Evolutionary conservation across 2,888 invertebrate species (phyloP), one percentile per base, ranked within the genome.

Genomic region (Achlya flavicornis): DNA sequence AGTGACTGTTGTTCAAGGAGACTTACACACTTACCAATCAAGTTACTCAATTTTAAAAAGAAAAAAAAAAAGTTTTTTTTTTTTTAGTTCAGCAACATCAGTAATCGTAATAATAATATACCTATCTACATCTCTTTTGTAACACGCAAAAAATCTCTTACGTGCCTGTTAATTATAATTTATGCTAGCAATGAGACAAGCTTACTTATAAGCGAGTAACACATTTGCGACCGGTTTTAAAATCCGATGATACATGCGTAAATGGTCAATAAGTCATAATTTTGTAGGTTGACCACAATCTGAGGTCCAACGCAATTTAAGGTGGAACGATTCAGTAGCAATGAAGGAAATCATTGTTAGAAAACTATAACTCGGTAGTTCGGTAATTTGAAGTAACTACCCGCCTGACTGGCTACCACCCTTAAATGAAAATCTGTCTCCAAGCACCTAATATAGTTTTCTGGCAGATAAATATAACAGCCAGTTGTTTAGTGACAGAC

Each of bases 211-310:
- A 53, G 53, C 46, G 46, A 46, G 46, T 46, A 53, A 19, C 53
- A 53, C 53, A 53, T 53, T 53, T 53, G n/a, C 16, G 19, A 53
- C 53, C 19, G 53, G 53, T 53, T 53, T 43, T 48, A 16, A 53
- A 53, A 53, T 53, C 53, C 16, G 53, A 53, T 19, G 53, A 53
- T 53, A 53, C 53, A 53, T 53, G 53, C 53, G 53, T 53, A 53
- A 53, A 53, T 16, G 8, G 53, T 53, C 19, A 19, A n/a, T 19
- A 53, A 19, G 53, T 19, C 19, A n/a, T 48, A 16, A n/a, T n/a
- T 53, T 19, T 53, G 6, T 53, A 53, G 4, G 19, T 19, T 3
- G 53, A 53, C 16, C 53, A 16, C 53, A 53, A 8, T 19, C 7
- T 8, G 19, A 53, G n/a, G 53, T 53, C 19, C 53, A 3, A 46